A percentile compares a stretch with the other conserved stretches of the same genome.
phyloP scores from a whole-genome alignment of 2,113 vertebrate species.

The Notothenia rossii region DNA sequence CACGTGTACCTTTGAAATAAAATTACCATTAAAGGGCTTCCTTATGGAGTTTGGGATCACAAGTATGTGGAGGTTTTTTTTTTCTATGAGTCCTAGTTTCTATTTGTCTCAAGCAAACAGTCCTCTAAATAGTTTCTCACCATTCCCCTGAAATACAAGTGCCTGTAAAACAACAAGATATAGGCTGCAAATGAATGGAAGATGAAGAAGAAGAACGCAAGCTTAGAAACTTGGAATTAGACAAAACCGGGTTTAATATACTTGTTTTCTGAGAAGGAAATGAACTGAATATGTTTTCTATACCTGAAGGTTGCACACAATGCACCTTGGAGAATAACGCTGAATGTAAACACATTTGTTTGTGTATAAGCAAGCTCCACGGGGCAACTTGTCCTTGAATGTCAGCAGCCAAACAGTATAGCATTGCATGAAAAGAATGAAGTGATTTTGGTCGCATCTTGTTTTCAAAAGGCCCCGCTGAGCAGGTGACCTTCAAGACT shows the following conservation, averaged over 20 bases:
- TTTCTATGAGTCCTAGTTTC: too few species aligned
- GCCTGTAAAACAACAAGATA: background rate
- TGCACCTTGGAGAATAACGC: background rate
- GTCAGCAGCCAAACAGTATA: background rate
- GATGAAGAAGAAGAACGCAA: background rate
- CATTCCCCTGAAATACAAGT: background rate
- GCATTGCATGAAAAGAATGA: background rate
- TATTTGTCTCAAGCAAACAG: too few species aligned
- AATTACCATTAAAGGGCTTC: too few species aligned
- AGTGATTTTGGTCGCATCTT: background rate
- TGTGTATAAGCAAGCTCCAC: background rate
- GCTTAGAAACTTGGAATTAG: background rate
- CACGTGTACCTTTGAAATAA: too few species aligned
- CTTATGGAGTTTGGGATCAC: too few species aligned
- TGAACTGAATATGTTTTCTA: background rate
- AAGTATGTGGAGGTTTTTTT: too few species aligned
- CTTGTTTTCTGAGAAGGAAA: background rate
- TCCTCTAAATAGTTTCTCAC: background rate
- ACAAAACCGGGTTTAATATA: background rate
- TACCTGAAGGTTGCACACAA: background rate
- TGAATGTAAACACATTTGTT: background rate
- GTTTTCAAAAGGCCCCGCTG: background rate
- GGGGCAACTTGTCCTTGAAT: background rate
- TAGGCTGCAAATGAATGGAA: background rate
- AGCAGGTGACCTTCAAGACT: conserved; percentile 17